Evolutionary conservation across 2,888 invertebrate species (phyloP), one percentile per base, ranked within the genome.

Genomic region (Dastarcus helophoroides): DNA sequence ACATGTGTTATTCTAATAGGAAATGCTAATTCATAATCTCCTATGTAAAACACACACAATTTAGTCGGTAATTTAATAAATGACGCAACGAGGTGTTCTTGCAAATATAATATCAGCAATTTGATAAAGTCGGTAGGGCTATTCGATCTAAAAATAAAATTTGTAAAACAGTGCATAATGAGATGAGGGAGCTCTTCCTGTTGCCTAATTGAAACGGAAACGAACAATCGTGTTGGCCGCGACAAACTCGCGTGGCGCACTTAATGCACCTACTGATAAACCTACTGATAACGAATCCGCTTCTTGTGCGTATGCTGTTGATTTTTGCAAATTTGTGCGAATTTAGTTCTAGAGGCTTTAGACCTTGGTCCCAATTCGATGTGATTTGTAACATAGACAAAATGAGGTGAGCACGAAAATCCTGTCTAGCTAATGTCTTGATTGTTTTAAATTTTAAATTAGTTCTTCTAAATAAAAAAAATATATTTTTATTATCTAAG

Each of bases 101-200:
- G n/a, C n/a, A n/a, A n/a, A n/a, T n/a, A n/a, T n/a, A n/a, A n/a
- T n/a, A n/a, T n/a, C n/a, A n/a, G n/a, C n/a, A 23, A 23, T 23
- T 5, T 6, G 10, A 9, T 8, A 12, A 26, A 8, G 11, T 8
- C 9, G 6, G 9, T 26, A 9, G 5, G 26, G 10, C 12, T 28
- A 28, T 28, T 22, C 22, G 22, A 10, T 56, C 58, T 60, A 60
- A 58, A 58, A 59, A 60, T 60, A 60, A 58, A 59, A 54, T 58
- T 58, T 54, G 58, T 59, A 58, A 59, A 60, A 58, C 59, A 56
- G 50, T 56, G 59, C 60, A 60, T 60, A 59, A 60, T 60, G 60
- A 60, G 58, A 59, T 60, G 58, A 60, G 59, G 60, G 60, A 59
- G 58, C 58, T 58, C 58, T 60, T 60, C 60, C 60, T 60, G 59